Conservation (phyloP, 2,888 invertebrate species). For the Caenorhabditis sp. region DNA sequence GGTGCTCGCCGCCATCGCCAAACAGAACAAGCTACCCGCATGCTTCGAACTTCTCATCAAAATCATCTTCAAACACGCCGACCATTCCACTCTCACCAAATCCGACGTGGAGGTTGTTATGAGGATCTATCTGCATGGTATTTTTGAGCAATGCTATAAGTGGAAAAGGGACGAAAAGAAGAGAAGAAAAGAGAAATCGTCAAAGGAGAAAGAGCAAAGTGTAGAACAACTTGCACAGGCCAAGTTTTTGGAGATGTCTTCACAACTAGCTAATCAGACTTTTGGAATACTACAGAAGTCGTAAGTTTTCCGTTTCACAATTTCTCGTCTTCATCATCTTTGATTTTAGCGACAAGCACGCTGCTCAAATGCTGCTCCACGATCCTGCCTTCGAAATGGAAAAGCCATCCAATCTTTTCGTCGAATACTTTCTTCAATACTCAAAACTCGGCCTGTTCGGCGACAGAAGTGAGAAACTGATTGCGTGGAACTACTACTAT, state of each 20-base stretch:
- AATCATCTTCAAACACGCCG: not conserved
- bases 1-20: not conserved
- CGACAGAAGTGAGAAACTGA: slow-evolving; percentile 14
- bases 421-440: slow-evolving; percentile 42
- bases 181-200: not conserved
- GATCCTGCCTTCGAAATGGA: slow-evolving; percentile 8
- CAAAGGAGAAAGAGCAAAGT: not conserved
- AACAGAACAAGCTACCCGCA: not conserved
- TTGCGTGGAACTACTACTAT: slow-evolving; percentile 59
- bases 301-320: slow-evolving; percentile 9
- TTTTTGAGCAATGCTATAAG: not conserved
- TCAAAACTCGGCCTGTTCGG: slow-evolving; percentile 26
- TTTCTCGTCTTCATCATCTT: not conserved
- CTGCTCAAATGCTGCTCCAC: not conserved
- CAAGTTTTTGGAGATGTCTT: slow-evolving; percentile 2
- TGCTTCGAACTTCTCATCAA: slow-evolving; percentile 14
- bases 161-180: not conserved
- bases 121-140: not conserved
- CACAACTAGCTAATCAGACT: slow-evolving; percentile 16
- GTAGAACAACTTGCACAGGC: not conserved
- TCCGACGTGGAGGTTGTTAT: not conserved
- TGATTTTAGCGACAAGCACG: slow-evolving; percentile 20
- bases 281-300: slow-evolving; percentile 5
- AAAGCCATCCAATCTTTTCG: slow-evolving; percentile 1
- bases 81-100: not conserved